Base-by-base conservation (phyloP, 2,888 invertebrate species). In the Melanotus villosus region DNA sequence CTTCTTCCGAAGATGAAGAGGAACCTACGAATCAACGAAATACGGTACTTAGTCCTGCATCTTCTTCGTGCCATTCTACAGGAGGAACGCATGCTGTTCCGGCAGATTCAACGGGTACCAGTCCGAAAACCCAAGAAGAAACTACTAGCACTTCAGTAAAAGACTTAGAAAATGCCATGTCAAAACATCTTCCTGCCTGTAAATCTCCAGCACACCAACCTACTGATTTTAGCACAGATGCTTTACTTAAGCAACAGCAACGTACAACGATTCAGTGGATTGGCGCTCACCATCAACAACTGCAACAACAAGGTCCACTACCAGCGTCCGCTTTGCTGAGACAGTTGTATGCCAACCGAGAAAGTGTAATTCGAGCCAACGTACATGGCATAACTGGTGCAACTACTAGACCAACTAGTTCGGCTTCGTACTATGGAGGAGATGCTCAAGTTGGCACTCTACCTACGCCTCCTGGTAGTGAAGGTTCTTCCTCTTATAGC, bases 101-200 rank as follows among this genome's bases (percentile, higher is more conserved):
- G 30, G 74, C 80, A 9, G 84, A 82, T 66, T 78, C 82, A 5
- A 81, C 81, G 16, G 83, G 81, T 14, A 81, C 83, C 36, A 86
- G 85, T 76, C 85, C 87, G 30, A 87, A 88, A 74, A 83, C 85
- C 77, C 79, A 87, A 9, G 85, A 85, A 41, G 85, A 86, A 54
- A 78, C 80, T 47, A 74, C 76, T 65, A 81, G 80, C 0, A 89
- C 90, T 0, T 93, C 95, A 0, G 96, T 96, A 0, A 95, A 96
- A 84, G 97, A 97, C 79, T 87, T 98, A 76, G 97, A 98, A 84
- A 96, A 97, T 80, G 97, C 96, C 47, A 98, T 98, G 97, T 97
- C 97, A 16, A 97, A 97, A 81, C 97, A 97, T 86, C 86, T 98
- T 66, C 94, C 94, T 0, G 85, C 87, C 1, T 86, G 89, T 47